Evolutionary conservation across 1,140 invertebrate species (phyloP).

Genomic region (Orius laevigatus): DNA sequence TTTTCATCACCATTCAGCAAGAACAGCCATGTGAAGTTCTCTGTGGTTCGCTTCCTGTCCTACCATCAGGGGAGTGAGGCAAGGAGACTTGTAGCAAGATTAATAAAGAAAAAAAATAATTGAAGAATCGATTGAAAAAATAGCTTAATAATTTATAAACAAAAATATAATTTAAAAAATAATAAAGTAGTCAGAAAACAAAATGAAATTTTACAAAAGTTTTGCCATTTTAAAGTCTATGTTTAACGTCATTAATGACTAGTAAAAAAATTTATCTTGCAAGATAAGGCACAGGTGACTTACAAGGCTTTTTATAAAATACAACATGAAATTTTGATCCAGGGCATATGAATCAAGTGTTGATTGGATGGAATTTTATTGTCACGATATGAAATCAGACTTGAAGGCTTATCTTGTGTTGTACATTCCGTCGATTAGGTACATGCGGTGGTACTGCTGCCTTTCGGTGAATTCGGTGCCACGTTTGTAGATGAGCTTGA

Average conservation of each 20-base stretch:
- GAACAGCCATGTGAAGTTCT: not conserved
- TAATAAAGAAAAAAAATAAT: not conserved
- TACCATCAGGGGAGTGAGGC: not conserved
- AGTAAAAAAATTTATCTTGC: no score
- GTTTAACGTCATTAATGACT: no score
- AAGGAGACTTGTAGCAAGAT: not conserved
- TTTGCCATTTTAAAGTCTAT: no score
- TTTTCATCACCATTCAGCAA: not conserved
- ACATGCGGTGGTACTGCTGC: conserved; percentile 59
- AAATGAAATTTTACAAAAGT: no score
- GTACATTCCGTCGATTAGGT: conserved; percentile 67
- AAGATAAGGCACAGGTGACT: not conserved
- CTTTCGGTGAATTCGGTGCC: conserved; percentile 57
- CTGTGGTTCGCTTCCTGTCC: not conserved
- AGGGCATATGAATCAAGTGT: not conserved
- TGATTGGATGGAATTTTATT: not conserved
- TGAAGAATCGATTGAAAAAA: not conserved
- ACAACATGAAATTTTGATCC: not conserved
- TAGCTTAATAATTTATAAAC: no score
- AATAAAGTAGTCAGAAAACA: no score
- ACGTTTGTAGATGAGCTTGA: conserved; percentile 41
- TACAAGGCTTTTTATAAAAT: no score
- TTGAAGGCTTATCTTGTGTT: conserved; percentile 36
- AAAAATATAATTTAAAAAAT: no score
- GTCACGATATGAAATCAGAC: not conserved